These are phyloP conservation scores for Cerastis rubricosa DNA, from an alignment of 2,888 invertebrate species.

Conservation along the genomic window DNA sequence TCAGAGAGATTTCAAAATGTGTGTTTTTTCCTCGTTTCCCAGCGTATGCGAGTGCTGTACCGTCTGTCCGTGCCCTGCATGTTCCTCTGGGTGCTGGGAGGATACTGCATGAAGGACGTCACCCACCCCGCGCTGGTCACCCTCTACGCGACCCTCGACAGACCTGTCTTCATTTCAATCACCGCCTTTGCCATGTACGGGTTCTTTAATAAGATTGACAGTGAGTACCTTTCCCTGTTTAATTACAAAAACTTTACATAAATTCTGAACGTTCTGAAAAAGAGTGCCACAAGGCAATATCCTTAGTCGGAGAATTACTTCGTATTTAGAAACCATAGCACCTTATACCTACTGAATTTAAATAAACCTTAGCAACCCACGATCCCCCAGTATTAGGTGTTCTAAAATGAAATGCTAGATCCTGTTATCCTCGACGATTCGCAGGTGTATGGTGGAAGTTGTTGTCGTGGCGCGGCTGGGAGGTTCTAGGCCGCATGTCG, in stretches of 20 bases:
- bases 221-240: slow-evolving; percentile 71
- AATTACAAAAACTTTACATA: not conserved
- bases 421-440: not conserved
- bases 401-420: not conserved
- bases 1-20: not conserved
- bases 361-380: not conserved
- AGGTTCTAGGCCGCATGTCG: slow-evolving; percentile 78
- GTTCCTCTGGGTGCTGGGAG: slow-evolving; percentile 71
- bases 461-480: slow-evolving; percentile 79
- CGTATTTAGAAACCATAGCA: not conserved
- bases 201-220: slow-evolving; percentile 74
- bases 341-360: not conserved
- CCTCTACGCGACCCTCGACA: slow-evolving; percentile 75
- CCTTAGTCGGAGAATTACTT: not conserved
- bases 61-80: slow-evolving; percentile 69
- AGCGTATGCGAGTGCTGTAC: slow-evolving; percentile 72
- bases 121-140: slow-evolving; percentile 57
- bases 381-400: not conserved
- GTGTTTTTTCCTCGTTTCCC: slow-evolving; percentile 19
- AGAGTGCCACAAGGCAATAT: not conserved
- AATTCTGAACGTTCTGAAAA: not conserved
- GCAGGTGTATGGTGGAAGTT: slow-evolving; percentile 75
- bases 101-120: slow-evolving; percentile 69
- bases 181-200: slow-evolving; percentile 73
- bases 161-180: slow-evolving; percentile 72